phyloP scores from a whole-genome alignment of 2,888 invertebrate species.

The Apantesis nais region DNA sequence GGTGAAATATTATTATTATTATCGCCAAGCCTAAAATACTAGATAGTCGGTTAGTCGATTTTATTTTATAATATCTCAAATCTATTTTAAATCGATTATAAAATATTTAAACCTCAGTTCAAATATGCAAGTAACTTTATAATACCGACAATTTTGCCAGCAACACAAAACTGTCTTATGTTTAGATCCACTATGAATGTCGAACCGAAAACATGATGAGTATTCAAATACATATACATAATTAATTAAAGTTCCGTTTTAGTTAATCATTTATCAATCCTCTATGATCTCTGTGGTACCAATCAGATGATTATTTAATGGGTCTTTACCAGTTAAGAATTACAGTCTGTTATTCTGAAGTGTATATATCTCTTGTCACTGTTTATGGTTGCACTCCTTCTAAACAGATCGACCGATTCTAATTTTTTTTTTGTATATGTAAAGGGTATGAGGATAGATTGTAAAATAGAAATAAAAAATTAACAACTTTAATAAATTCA shows the following conservation, averaged over 20 bases:
- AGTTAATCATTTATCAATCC: slow-evolving; percentile 13
- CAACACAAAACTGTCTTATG: slow-evolving; percentile 10
- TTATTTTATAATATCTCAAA: background rate
- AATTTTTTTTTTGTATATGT: too few species aligned
- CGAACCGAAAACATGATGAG: background rate
- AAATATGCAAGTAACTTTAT: background rate
- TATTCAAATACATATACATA: slow-evolving; percentile 1
- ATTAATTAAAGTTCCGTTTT: slow-evolving; percentile 10
- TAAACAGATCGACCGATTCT: too few species aligned
- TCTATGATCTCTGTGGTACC: slow-evolving; percentile 13
- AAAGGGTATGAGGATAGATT: too few species aligned
- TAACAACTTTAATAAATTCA: too few species aligned
- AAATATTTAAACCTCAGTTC: background rate
- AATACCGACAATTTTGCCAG: background rate
- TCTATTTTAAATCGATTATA: background rate
- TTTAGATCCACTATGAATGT: background rate
- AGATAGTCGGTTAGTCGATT: too few species aligned
- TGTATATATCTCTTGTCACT: too few species aligned
- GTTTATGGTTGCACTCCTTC: too few species aligned
- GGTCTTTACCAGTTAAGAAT: background rate
- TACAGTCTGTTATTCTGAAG: background rate
- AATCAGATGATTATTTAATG: background rate
- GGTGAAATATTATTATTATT: too few species aligned
- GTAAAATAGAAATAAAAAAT: too few species aligned
- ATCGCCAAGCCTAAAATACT: too few species aligned